Conservation (phyloP, 2,797 vertebrate genomes). For the Schizothorax lantsangensis region DNA sequence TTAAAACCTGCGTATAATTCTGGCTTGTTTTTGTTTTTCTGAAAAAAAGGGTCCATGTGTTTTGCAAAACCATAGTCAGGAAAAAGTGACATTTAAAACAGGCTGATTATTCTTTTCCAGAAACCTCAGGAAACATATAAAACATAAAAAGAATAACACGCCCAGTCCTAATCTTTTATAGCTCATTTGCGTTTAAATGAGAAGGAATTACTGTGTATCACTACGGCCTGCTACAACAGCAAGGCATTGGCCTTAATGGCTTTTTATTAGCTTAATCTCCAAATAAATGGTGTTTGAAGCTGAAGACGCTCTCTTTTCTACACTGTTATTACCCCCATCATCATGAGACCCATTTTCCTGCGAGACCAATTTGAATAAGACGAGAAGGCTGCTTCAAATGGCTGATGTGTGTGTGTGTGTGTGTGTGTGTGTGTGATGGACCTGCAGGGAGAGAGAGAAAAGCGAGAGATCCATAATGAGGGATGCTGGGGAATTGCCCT, state of each 20-base stretch:
- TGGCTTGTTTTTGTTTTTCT: conserved; percentile 59
- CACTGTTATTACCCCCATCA: conserved; percentile 94
- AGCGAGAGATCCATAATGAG: conserved; percentile 91
- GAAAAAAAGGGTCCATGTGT: conserved; percentile 45
- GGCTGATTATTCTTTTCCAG: conserved; percentile 55
- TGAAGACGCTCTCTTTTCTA: conserved; percentile 79
- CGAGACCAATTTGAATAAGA: conserved; percentile 97
- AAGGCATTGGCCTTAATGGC: conserved; percentile 83
- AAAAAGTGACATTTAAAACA: conserved; percentile 49
- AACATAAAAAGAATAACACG: conserved; percentile 61
- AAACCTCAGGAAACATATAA: conserved; percentile 61
- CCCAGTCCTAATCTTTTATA: conserved; percentile 80
- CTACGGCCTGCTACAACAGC: conserved; percentile 82
- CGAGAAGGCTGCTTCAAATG: conserved; percentile 90
- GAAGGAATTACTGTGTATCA: conserved; percentile 89
- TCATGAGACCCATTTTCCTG: conserved; percentile 94
- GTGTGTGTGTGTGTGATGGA: conserved; percentile 79
- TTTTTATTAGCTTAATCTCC: conserved; percentile 93
- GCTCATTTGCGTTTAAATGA: conserved; percentile 90
- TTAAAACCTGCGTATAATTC: conserved; percentile 90
- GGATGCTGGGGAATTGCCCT: conserved; percentile 96
- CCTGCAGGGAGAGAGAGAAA: conserved; percentile 81
- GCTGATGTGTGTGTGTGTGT: too few relatives aligned
- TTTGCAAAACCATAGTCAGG: neutral
- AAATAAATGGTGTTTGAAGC: conserved; percentile 94